Evolutionary conservation across 2,888 invertebrate genomes (phyloP).

Genomic region (Eristalinus aeneus): DNA sequence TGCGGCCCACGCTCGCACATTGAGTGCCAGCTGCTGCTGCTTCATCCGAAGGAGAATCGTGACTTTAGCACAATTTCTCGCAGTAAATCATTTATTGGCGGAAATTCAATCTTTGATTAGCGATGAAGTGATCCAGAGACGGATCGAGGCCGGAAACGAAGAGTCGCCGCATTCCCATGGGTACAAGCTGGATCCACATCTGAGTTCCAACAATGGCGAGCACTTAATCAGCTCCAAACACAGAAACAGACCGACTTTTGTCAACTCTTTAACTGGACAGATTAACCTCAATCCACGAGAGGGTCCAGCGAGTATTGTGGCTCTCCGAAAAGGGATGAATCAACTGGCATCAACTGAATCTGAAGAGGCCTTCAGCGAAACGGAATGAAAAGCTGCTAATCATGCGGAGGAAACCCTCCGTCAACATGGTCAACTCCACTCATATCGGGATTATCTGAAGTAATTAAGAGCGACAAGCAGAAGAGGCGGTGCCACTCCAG

Average conservation of each 20-base stretch:
- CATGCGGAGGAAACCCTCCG: constrained; percentile 21
- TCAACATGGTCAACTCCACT: constrained; percentile 37
- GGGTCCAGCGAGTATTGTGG: too few species aligned
- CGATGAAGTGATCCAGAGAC: not conserved
- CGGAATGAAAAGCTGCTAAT: not conserved
- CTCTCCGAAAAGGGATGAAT: constrained; percentile 13
- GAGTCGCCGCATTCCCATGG: not conserved
- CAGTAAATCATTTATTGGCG: constrained; percentile 20
- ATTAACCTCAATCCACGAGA: constrained; percentile 37
- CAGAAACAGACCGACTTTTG: not conserved
- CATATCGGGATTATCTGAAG: constrained; percentile 57
- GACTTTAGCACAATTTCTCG: constrained; percentile 38
- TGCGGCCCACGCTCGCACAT: not conserved
- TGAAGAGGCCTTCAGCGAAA: not conserved
- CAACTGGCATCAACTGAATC: constrained; percentile 8
- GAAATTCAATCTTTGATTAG: constrained; percentile 41
- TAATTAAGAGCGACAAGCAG: constrained; percentile 43
- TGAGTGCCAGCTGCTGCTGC: not conserved
- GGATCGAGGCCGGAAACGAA: not conserved
- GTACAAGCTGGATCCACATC: not conserved
- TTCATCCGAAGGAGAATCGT: constrained; percentile 42
- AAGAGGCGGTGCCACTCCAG: constrained; percentile 14
- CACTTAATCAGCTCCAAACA: constrained; percentile 32
- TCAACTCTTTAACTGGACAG: constrained; percentile 39
- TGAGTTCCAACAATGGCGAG: not conserved